Evolutionary conservation across 2,113 vertebrate genomes (phyloP), one percentile per base, ranked within the genome.

Genomic region (Mirza zaza): DNA sequence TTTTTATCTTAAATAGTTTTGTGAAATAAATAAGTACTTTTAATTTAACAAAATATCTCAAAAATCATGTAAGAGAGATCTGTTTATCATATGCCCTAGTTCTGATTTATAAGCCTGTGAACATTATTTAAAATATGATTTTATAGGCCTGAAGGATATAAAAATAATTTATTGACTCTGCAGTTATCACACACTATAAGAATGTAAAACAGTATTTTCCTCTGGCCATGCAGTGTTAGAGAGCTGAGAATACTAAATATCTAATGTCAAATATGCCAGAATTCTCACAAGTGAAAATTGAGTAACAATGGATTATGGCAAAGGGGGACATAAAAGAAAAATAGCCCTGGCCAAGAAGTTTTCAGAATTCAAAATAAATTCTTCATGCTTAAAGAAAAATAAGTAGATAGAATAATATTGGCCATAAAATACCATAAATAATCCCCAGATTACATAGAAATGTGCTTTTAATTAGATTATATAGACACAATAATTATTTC

Each of bases 61-160:
- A 76, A 77, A 93, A 52, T 75, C 3, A 75, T 86, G 12, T 21
- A 77, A 91, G 48, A 90, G n/a, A 83, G 95, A 79, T 5, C 2
- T 77, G 50, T 65, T 97, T 97, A 70, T 90, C 42, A 57, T 20
- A 89, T 39, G 34, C 32, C 21, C 82, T 36, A 90, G 36, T 36
- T 82, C 65, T 91, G 25, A 42, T 67, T 82, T 94, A 90, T 76
- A 84, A 84, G 50, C 67, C 36, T 95, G 13, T 81, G 65, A 90
- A 91, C n/a, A 68, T 80, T 80, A 88, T 82, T 96, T 91, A 90
- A 95, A 83, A 79, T 77, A 93, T 67, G 71, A 96, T 83, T 86
- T 79, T 83, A 83, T 79, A 76, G 45, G 11, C 50, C n/a, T 92
- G 12, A 57, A 80, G 34, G 17, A 50, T 39, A 65, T 76, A 90